A percentile compares a stretch with the other conserved stretches of the same genome.
phyloP scores from a whole-genome alignment of 1,140 invertebrate species.

The Drosophila malerkotliana region DNA sequence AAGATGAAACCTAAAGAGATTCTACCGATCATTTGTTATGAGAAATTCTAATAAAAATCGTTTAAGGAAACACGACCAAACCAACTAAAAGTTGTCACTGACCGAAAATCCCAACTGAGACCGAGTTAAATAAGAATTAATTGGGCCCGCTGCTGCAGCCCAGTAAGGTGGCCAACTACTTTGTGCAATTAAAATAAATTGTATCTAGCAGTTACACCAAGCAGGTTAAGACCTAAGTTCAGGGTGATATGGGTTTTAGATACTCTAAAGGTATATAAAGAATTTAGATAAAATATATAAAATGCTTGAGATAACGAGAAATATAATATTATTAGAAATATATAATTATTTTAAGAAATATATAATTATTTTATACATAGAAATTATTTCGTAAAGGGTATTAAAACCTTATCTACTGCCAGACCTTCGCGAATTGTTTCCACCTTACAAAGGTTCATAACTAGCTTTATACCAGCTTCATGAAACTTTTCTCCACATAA shows the following conservation, averaged over 20 bases:
- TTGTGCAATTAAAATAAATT: slow-evolving; percentile 82
- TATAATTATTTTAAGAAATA: too few species aligned
- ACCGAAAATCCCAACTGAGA: slow-evolving; percentile 57
- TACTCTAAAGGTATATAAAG: neutral
- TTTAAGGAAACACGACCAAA: slow-evolving; percentile 21
- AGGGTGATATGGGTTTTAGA: neutral
- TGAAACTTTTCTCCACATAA: slow-evolving; percentile 78
- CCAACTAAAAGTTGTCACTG: slow-evolving; percentile 43
- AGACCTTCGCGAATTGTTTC: neutral
- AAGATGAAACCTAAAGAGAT: neutral
- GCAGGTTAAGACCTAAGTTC: slow-evolving; percentile 24
- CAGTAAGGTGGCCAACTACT: slow-evolving; percentile 74
- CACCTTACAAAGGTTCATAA: slow-evolving; percentile 29
- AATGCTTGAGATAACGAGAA: too few species aligned
- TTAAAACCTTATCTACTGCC: neutral
- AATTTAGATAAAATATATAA: too few species aligned
- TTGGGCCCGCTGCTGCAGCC: slow-evolving; percentile 52
- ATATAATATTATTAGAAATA: too few species aligned
- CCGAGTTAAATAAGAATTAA: slow-evolving; percentile 76
- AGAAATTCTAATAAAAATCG: slow-evolving; percentile 16
- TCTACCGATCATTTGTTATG: neutral
- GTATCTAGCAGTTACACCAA: slow-evolving; percentile 70
- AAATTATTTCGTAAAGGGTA: slow-evolving; percentile 2
- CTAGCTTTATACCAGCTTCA: slow-evolving; percentile 38
- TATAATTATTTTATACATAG: too few species aligned